Base-by-base conservation (phyloP, 2,113 vertebrate species). In the Ascaphus truei region DNA sequence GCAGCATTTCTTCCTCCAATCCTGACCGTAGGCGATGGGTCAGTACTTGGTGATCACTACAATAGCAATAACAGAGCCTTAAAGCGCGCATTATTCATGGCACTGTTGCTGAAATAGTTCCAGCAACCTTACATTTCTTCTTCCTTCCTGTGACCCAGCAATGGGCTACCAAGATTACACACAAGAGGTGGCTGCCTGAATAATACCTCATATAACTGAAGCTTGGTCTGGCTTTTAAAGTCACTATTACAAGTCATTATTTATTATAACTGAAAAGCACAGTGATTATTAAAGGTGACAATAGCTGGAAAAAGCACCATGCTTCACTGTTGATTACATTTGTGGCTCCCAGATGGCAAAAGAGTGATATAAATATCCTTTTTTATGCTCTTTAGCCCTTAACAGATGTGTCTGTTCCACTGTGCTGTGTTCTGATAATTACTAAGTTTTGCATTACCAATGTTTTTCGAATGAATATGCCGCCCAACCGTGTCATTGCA, bases 231-330 rank as follows among this genome's bases (percentile, higher is more conserved):
- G 4, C 18, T 52, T 27, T 52, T 37, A 16, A n/a, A 37, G 47
- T 52, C 10, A n/a, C 47, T 27, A 15, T 51, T 27, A 36, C 5
- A 48, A 50, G 31, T 36, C 26, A 64, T 25, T 51, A 27, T 52
- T 36, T 52, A 31, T 25, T 13, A 50, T 50, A 36, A 62, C 31
- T 50, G 30, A 51, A 36, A 51, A 36, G 30, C 15, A n/a, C 45
- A 26, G 22, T 52, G 47, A 37, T 57, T 57, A 64, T 64, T 64
- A 52, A 64, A 64, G 62, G 62, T 64, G 62, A 64, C 62, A 64
- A 52, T 64, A 26, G 62, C 47, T 52, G 15, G 20, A 52, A 52
- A 52, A 33, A 26, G 45, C 45, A 37, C 36, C 48, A 52, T 16
- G 52, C 26, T 52, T 52, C 62, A 64, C 47, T 51, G 62, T n/a